Percentiles rank a stretch among this genome's conserved stretches.
phyloP scores from a whole-genome alignment of 2,113 vertebrate species.

The Triplophysa tibetana region DNA sequence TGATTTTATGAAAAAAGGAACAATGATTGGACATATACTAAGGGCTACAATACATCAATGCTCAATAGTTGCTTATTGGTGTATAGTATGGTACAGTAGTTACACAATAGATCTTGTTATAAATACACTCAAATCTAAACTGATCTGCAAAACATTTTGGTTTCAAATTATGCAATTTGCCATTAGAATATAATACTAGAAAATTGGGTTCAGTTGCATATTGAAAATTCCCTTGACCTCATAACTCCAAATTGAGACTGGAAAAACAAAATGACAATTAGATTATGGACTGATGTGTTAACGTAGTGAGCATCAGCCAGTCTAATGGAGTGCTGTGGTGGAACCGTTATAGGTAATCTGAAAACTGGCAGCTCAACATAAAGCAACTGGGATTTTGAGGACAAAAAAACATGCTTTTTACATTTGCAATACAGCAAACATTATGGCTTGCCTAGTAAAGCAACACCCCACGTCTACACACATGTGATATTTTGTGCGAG shows the following conservation, averaged over 20 bases:
- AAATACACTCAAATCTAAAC: slow-evolving; percentile 68
- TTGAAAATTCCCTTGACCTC: not conserved
- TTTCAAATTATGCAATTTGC: slow-evolving; percentile 51
- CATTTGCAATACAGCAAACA: not conserved
- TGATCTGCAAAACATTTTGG: slow-evolving; percentile 74
- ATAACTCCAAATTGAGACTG: not conserved
- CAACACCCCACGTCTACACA: slow-evolving; percentile 12
- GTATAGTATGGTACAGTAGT: not conserved
- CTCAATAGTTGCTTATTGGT: slow-evolving; percentile 47
- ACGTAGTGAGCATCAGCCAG: not conserved
- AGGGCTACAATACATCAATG: slow-evolving; percentile 74
- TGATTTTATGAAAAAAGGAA: slow-evolving; percentile 31
- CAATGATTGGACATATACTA: slow-evolving; percentile 60
- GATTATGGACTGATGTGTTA: slow-evolving; percentile 4
- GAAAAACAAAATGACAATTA: not conserved
- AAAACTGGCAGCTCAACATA: slow-evolving; percentile 15
- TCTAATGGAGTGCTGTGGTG: not conserved
- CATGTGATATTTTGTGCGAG: slow-evolving; percentile 5
- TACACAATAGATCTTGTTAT: slow-evolving; percentile 31
- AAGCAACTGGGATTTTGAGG: not conserved
- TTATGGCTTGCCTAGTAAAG: not conserved
- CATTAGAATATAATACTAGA: too few species aligned
- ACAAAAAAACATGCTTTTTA: not conserved
- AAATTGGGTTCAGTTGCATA: not conserved
- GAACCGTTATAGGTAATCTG: slow-evolving; percentile 15